Evolutionary conservation across 2,888 invertebrate species (phyloP).

Genomic region (Pocota personata): DNA sequence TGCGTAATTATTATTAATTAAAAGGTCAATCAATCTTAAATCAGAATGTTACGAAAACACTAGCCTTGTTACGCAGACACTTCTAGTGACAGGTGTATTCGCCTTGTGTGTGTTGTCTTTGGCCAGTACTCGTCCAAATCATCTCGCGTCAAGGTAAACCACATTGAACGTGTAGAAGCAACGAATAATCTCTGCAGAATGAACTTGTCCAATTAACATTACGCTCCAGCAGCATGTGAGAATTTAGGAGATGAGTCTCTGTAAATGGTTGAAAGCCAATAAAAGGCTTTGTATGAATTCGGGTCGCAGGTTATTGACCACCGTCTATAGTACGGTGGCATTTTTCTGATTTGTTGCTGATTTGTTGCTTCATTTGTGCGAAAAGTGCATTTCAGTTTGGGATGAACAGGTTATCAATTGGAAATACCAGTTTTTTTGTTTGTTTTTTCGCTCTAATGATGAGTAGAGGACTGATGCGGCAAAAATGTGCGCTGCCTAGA

Average conservation of each 20-base stretch:
- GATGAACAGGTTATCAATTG: conserved; percentile 69
- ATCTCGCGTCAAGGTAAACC: conserved; percentile 58
- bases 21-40: background rate
- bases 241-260: background rate
- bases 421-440: conserved; percentile 5
- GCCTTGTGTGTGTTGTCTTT: conserved; percentile 21
- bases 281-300: conserved; percentile 1
- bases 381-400: conserved; percentile 42
- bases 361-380: conserved; percentile 23
- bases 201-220: conserved; percentile 16
- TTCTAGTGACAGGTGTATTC: background rate
- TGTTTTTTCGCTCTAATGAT: background rate
- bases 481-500: background rate
- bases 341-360: conserved; percentile 1
- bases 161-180: conserved; percentile 1
- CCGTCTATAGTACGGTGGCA: conserved; percentile 1
- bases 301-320: conserved; percentile 54
- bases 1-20: conserved; percentile 1
- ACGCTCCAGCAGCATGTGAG: background rate
- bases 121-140: background rate
- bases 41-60: background rate
- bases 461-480: conserved; percentile 19
- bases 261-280: background rate
- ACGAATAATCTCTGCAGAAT: conserved; percentile 5
- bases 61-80: background rate